Base-by-base conservation (phyloP, 2,888 invertebrate genomes). In the Slavum lentiscoides region DNA sequence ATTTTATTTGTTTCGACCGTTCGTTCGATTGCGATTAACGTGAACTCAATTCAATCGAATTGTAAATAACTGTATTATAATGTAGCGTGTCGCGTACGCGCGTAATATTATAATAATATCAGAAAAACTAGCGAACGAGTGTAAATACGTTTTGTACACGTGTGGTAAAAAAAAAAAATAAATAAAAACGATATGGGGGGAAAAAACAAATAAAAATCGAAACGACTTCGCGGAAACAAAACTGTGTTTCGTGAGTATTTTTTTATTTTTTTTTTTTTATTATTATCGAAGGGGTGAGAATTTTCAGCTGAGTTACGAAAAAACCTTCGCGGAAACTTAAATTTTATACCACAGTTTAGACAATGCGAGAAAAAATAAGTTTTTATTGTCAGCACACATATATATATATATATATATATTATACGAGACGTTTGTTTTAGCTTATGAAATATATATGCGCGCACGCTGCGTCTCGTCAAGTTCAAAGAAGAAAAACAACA, bases 321-420 rank as follows among this genome's bases (percentile, higher is more conserved):
- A 74, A 74, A 64, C 55, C 21, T 66, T n/a, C 15, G 64, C 21
- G 3, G 21, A 64, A 64, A 64, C 53, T 73, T 62, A 64, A 64
- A 37, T 73, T 62, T 74, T 66, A 55, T 39, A 37, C 74, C 74
- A 17, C 62, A 62, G 49, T 49, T 49, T 13, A 49, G 66, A 74
- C 55, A 39, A 39, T 39, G 55, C 55, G 39, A 21, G 53, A 74
- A 64, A 37, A 74, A 66, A 74, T 49, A 74, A 66, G 74, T 64
- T 74, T 74, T 74, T 64, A 66, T 55, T 64, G 74, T 74, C 74
- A 74, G 64, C 74, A 55, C 55, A 66, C 66, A 74, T 37, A 9
- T 4, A 30, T 4, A 30, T 4, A 30, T 4, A 30, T 30, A 30
- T 30, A 30, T 30, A n/a, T n/a, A 30, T 30, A 30, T 30, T 61